These are phyloP conservation scores for Trematomus loennbergii DNA, from an alignment of 2,113 vertebrate genomes.

Conservation along the genomic window DNA sequence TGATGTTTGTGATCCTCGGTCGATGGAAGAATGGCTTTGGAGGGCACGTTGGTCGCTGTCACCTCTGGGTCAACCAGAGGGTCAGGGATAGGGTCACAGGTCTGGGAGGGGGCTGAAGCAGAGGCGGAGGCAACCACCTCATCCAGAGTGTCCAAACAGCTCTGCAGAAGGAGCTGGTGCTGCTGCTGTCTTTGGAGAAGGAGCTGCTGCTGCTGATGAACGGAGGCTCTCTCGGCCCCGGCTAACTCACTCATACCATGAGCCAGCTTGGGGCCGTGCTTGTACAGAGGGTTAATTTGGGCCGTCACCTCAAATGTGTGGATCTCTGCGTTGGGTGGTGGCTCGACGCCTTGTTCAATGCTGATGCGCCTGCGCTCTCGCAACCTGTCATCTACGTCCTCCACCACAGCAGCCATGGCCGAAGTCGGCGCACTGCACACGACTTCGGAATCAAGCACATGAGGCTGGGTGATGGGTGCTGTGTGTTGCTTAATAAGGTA, in stretches of 20 bases:
- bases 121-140: conserved; percentile 79
- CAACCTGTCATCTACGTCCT: conserved; percentile 87
- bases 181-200: conserved; percentile 79
- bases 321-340: conserved; percentile 87
- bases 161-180: conserved; percentile 83
- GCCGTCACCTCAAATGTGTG: conserved; percentile 88
- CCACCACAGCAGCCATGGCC: conserved; percentile 57
- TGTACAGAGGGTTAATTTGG: conserved; percentile 86
- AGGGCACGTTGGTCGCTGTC: conserved; percentile 18
- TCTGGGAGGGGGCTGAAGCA: conserved; percentile 40
- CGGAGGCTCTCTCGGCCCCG: conserved; percentile 67
- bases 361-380: conserved; percentile 87
- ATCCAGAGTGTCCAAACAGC: conserved; percentile 84
- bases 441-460: conserved; percentile 73
- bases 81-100: conserved; percentile 40
- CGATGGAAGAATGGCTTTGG: conserved; percentile 43
- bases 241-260: conserved; percentile 86
- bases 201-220: conserved; percentile 77
- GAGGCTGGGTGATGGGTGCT: conserved; percentile 83
- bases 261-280: conserved; percentile 86
- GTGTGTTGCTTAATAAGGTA: conserved; percentile 90
- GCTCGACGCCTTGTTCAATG: conserved; percentile 89
- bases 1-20: conserved; percentile 64
- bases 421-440: conserved; percentile 52
- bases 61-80: conserved; percentile 48